Evolutionary conservation across 2,888 invertebrate species (phyloP).

Genomic region (Aphodius granarius): DNA sequence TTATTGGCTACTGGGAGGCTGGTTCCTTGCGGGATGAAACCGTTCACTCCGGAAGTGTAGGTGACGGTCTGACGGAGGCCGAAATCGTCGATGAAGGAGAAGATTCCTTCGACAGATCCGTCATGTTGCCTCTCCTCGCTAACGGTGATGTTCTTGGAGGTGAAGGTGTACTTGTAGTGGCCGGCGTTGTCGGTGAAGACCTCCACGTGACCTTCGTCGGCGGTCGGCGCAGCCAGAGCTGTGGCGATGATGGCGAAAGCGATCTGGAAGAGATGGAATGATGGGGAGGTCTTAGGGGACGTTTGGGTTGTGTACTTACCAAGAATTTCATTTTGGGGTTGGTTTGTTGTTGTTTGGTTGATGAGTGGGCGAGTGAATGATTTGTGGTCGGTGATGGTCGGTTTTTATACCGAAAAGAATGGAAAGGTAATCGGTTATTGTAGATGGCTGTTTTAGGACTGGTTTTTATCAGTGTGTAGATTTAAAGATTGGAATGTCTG

Average conservation of each 20-base stretch:
- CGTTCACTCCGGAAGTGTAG: slow-evolving; percentile 22
- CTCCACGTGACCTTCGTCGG: slow-evolving; percentile 19
- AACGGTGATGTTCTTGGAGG: slow-evolving; percentile 18
- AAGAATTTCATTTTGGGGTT: slow-evolving; percentile 9
- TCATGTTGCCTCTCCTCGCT: slow-evolving; percentile 23
- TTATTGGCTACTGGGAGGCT: slow-evolving; percentile 5
- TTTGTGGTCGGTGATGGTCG: background rate
- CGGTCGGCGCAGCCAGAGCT: slow-evolving; percentile 9
- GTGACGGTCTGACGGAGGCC: slow-evolving; percentile 20
- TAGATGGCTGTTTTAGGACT: background rate
- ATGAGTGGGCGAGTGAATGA: background rate
- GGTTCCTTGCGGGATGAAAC: slow-evolving; percentile 17
- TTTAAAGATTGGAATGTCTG: background rate
- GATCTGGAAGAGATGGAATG: slow-evolving; percentile 16
- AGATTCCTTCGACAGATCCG: slow-evolving; percentile 23
- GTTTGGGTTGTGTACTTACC: background rate
- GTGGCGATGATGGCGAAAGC: slow-evolving; percentile 10
- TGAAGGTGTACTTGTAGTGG: slow-evolving; percentile 20
- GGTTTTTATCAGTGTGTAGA: background rate
- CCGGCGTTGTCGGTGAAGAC: slow-evolving; percentile 18
- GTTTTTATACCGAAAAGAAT: background rate
- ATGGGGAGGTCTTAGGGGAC: background rate
- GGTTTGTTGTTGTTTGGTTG: background rate
- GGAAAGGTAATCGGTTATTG: background rate
- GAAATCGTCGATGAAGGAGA: slow-evolving; percentile 19